These are phyloP conservation scores for Pteropus rufus DNA, from an alignment of 2,797 vertebrate species.

Conservation along the genomic window DNA sequence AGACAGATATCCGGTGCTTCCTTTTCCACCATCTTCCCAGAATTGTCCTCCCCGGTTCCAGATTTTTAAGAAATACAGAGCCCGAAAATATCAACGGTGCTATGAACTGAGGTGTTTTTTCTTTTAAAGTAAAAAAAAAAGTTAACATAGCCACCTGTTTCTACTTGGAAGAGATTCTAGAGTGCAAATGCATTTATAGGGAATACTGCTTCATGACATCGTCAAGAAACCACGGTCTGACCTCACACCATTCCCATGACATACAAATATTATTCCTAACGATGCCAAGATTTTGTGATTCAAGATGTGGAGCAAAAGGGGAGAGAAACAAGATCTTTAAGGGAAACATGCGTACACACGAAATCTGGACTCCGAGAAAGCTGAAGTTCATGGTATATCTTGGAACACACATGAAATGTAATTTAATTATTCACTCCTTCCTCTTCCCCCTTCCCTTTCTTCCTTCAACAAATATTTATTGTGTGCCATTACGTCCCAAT, in stretches of 20 bases:
- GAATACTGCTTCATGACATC: constrained; percentile 55
- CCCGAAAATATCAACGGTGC: constrained; percentile 11
- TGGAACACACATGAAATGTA: not conserved
- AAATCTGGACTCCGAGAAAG: not conserved
- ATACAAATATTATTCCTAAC: constrained; percentile 65
- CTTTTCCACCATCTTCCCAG: not conserved
- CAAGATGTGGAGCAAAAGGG: constrained; percentile 13
- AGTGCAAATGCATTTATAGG: constrained; percentile 42
- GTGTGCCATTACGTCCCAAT: not conserved
- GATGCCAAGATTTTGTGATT: constrained; percentile 40
- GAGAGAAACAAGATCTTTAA: constrained; percentile 11
- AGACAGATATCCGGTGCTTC: not conserved
- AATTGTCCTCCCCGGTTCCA: not conserved
- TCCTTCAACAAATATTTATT: not conserved
- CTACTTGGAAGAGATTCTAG: constrained; percentile 58
- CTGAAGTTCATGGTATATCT: not conserved
- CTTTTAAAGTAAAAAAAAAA: constrained; percentile 26
- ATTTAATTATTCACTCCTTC: not conserved
- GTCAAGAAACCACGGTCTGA: constrained; percentile 49
- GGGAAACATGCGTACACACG: not conserved
- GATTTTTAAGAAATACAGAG: constrained; percentile 1
- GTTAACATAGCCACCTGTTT: constrained; percentile 56
- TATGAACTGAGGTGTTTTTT: constrained; percentile 42
- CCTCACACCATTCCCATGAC: constrained; percentile 46
- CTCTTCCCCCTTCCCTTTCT: not conserved